Base-by-base conservation (phyloP, 2,888 invertebrate species). In the Phengaris arion region DNA sequence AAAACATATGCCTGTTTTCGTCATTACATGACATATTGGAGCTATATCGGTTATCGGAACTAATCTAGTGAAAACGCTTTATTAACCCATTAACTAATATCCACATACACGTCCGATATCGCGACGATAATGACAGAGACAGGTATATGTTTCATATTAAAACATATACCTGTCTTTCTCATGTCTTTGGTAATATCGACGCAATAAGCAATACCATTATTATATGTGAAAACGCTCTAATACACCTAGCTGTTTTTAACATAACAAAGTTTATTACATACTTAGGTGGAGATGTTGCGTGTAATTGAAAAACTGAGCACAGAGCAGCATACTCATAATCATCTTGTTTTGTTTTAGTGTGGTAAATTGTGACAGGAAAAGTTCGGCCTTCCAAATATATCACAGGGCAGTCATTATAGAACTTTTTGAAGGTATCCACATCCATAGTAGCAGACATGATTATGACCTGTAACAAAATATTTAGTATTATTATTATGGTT, bases 381-480 rank as follows among this genome's bases (percentile, higher is more conserved):
- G 98, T 97, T 79, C 99, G 94, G 0, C 99, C 99, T 88, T 98
- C 97, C 69, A 99, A 92, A 87, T 98, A 98, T 81, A 98, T 94
- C 0, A 97, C 98, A 72, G 96, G 96, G 73, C 97, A 97, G 77
- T 96, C 95, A 83, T 97, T 95, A 87, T 98, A 99, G 87, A 98
- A 99, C 78, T 95, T 94, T 55, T 97, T 96, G 88, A 99, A 99
- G 83, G 97, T 96, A 87, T 98, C 98, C 9, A 98, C 98, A 90
- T 99, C 98, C 98, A 99, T 98, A 13, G 99, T 99, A 0, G 99
- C 99, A 0, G 98, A 99, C 96, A 98, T 98, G 73, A 98, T 94
- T 55, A 99, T 95, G 45, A 98, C 91, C 96, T 97, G 85, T 74
- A 68, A 74, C 35, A 70, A 74, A 9, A 74, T 15, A 75, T 46